Evolutionary conservation across 2,797 vertebrate genomes (phyloP), one percentile per base, ranked within the genome.

Genomic region (Mus spretus): DNA sequence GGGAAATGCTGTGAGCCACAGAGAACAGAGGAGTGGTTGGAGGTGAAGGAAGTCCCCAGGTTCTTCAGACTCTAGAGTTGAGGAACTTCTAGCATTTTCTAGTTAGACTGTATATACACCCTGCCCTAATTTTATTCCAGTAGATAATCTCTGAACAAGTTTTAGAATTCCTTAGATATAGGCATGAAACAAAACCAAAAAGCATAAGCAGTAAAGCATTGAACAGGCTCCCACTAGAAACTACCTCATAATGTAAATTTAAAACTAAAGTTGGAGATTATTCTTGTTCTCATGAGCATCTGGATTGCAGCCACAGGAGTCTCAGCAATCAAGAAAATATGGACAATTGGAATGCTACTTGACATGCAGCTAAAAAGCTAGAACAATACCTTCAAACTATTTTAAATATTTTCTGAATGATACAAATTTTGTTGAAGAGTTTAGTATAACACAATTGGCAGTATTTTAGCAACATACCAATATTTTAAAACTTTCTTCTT

Each of bases 331-430:
- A 78, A 55, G 75, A n/a, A 90, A 90, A 77, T 11, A 1, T 26
- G 31, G 31, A 79, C 22, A 79, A 77, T 10, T 86, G 8, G 4
- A 94, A 74, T 94, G 9, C 53, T 40, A 79, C 74, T 61, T 85
- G 47, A 94, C 24, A 89, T 79, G 20, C 13, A 74, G 53, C 28
- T 93, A n/a, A 75, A 53, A 84, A 59, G 0, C 6, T 85, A 34
- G 1, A 70, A n/a, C 3, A 84, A 24, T 40, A 70, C 26, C 22
- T 97, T 88, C 3, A n/a, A 74, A 53, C 44, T 88, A 93, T 72
- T 94, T 96, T 26, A 88, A 79, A n/a, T 50, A 26, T 90, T 65
- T 88, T 83, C 28, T 92, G 75, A 3, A 47, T 50, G 14, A 67
- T 84, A 20, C 59, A 57, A 95, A 81, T 34, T 91, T 26, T 79